These are phyloP conservation scores for Mactromeris polynyma DNA, from an alignment of 2,888 invertebrate genomes.

Conservation along the genomic window DNA sequence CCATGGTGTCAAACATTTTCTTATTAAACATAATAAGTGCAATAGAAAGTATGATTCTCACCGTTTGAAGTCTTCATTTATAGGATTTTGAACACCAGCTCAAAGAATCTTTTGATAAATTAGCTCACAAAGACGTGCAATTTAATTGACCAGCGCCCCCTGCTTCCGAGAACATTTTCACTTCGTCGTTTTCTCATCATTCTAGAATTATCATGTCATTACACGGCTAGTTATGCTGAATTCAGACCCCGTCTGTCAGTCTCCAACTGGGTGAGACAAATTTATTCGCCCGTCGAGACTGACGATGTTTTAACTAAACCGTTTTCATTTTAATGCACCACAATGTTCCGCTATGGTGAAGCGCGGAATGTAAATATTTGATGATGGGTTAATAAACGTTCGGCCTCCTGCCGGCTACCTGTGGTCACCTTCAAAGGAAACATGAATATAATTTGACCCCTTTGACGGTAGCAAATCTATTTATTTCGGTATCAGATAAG, in stretches of 20 bases:
- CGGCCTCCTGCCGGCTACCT: constrained; percentile 46
- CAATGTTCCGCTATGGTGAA: constrained; percentile 60
- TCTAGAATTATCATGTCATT: constrained; percentile 52
- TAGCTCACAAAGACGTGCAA: background rate
- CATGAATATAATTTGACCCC: constrained; percentile 64
- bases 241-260: constrained; percentile 23
- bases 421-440: constrained; percentile 52
- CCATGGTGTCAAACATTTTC: too few species aligned
- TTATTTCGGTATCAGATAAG: constrained; percentile 57
- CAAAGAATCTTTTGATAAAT: background rate
- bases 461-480: constrained; percentile 46
- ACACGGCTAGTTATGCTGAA: constrained; percentile 50
- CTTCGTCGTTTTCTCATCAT: constrained; percentile 47
- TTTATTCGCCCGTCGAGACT: constrained; percentile 46
- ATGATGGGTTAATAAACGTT: constrained; percentile 47
- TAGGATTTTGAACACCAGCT: background rate
- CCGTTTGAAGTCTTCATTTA: background rate
- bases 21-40: background rate
- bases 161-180: constrained; percentile 13
- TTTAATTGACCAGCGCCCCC: constrained; percentile 57
- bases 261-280: constrained; percentile 51
- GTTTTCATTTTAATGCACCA: constrained; percentile 34
- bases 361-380: constrained; percentile 61
- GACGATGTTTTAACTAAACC: background rate
- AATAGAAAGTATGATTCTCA: background rate